These are phyloP conservation scores for Brachypterus glaber DNA, from an alignment of 2,888 invertebrate species.

Conservation along the genomic window DNA sequence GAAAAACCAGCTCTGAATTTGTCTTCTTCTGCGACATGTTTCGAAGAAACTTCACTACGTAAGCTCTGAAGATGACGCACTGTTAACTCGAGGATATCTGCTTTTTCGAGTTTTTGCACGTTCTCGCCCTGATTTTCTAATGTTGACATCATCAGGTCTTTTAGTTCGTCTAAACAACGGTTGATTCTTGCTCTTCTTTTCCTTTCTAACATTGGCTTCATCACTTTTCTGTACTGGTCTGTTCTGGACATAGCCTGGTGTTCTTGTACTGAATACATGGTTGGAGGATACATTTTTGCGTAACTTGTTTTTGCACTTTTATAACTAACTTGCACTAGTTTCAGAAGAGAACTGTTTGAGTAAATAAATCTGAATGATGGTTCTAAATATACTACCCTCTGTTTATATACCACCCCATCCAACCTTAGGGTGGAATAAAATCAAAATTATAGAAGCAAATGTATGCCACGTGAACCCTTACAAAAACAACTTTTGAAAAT, in stretches of 20 bases:
- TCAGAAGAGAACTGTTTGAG: too few relatives aligned
- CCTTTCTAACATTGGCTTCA: conserved; percentile 86
- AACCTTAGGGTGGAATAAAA: too few relatives aligned
- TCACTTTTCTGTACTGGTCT: conserved; percentile 88
- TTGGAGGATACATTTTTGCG: too few relatives aligned
- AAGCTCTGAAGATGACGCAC: conserved; percentile 78
- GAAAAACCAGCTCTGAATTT: conserved; percentile 80
- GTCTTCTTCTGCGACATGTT: conserved; percentile 67
- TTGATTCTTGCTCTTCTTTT: conserved; percentile 84
- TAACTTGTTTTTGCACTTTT: too few relatives aligned
- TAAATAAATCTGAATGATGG: too few relatives aligned
- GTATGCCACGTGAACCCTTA: too few relatives aligned
- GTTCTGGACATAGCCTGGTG: conserved; percentile 65
- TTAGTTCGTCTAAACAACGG: conserved; percentile 80
- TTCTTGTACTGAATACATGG: too few relatives aligned
- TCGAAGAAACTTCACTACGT: conserved; percentile 61
- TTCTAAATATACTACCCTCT: too few relatives aligned
- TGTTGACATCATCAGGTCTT: conserved; percentile 79
- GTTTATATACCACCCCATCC: too few relatives aligned
- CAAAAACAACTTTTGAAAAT: too few relatives aligned
- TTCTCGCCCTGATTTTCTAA: conserved; percentile 82
- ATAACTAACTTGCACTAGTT: too few relatives aligned
- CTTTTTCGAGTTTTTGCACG: conserved; percentile 78
- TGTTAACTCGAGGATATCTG: conserved; percentile 78
- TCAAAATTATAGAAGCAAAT: too few relatives aligned